phyloP scores from a whole-genome alignment of 2,113 vertebrate genomes.

The Syngnathus scovelli region DNA sequence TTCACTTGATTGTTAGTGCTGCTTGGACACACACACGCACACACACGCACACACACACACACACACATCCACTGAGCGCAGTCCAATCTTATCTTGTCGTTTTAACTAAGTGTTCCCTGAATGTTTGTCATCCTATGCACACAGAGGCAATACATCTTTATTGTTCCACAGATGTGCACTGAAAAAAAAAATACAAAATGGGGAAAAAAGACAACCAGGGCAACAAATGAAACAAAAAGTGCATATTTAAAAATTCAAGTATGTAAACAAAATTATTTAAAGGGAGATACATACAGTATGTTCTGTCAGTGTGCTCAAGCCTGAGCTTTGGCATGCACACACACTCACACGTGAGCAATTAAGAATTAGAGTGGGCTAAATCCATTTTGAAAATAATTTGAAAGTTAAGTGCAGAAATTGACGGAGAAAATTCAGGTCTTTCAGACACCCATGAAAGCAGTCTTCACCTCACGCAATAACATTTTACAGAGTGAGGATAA shows the following conservation, averaged over 20 bases:
- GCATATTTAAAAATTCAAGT: conserved; percentile 68
- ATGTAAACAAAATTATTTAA: conserved; percentile 70
- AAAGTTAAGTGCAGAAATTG: background rate
- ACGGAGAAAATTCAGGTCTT: background rate
- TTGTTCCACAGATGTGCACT: conserved; percentile 31
- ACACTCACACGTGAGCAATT: background rate
- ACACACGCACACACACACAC: background rate
- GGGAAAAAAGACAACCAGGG: conserved; percentile 22
- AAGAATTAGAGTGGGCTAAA: background rate
- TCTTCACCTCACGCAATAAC: too few species aligned
- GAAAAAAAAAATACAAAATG: conserved; percentile 16
- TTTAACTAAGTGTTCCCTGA: conserved; percentile 54
- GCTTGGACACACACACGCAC: background rate
- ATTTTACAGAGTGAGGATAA: too few species aligned
- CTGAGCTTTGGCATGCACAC: conserved; percentile 62
- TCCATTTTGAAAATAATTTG: background rate
- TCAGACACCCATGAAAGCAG: too few species aligned
- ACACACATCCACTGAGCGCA: background rate
- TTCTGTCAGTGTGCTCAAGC: conserved; percentile 40
- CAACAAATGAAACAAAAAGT: conserved; percentile 63
- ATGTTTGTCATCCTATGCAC: conserved; percentile 44
- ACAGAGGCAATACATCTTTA: conserved; percentile 21
- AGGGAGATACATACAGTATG: conserved; percentile 23
- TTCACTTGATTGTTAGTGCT: background rate
- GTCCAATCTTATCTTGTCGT: conserved; percentile 14